Percentiles rank a stretch among this genome's conserved stretches.
Conservation (phyloP, 1,140 invertebrate genomes). For the Drosophila nasuta region DNA sequence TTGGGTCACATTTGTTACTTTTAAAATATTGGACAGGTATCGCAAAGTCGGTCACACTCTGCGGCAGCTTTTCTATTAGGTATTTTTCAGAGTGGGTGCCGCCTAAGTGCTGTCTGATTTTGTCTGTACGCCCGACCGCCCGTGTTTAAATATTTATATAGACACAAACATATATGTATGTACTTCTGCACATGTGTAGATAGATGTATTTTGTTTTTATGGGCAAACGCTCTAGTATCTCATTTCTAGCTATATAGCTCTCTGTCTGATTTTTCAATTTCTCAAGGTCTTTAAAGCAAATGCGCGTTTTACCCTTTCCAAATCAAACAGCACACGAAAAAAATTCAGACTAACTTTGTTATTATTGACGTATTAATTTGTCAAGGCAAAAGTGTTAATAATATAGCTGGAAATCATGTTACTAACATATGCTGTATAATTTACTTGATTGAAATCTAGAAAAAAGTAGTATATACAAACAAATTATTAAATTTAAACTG, state of each 20-base stretch:
- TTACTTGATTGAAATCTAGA: slow-evolving; percentile 21
- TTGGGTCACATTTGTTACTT: no score
- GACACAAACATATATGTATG: slow-evolving; percentile 32
- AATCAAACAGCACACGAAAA: slow-evolving; percentile 11
- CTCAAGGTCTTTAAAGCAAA: slow-evolving; percentile 71
- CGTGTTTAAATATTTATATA: slow-evolving; percentile 74
- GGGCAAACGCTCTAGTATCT: slow-evolving; percentile 75
- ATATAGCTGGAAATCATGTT: slow-evolving; percentile 27
- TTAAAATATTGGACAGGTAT: no score
- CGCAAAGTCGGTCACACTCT: no score
- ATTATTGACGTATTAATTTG: slow-evolving; percentile 36
- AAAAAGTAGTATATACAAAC: slow-evolving; percentile 12
- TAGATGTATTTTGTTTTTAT: slow-evolving; percentile 70
- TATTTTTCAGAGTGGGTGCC: slow-evolving; percentile 71
- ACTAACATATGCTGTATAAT: slow-evolving; percentile 18
- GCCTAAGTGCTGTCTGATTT: slow-evolving; percentile 67
- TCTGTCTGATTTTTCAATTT: slow-evolving; percentile 71
- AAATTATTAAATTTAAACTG: not conserved
- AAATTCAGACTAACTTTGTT: slow-evolving; percentile 46
- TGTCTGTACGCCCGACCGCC: slow-evolving; percentile 46
- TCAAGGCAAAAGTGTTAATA: slow-evolving; percentile 46
- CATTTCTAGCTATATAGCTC: slow-evolving; percentile 61
- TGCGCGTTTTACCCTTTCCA: slow-evolving; percentile 42
- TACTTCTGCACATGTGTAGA: no score
- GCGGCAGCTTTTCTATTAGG: no score